Conservation (phyloP, 2,797 vertebrate genomes). For the Myotis myotis region DNA sequence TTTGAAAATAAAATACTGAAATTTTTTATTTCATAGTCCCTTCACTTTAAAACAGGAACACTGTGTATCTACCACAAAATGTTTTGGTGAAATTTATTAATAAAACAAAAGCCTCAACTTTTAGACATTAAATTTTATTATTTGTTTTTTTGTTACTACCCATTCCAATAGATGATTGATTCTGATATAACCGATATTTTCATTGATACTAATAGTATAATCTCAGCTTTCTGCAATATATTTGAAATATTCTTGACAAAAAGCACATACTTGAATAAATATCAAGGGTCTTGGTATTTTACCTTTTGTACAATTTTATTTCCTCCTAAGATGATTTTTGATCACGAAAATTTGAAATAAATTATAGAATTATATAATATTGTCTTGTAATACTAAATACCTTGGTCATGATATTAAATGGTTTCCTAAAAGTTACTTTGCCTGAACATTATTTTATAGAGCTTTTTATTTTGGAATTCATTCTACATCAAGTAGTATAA, state of each 20-base stretch:
- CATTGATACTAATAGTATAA: neutral
- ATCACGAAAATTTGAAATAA: neutral
- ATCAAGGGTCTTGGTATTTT: neutral
- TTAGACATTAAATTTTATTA: neutral
- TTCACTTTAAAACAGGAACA: neutral
- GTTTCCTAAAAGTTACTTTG: neutral
- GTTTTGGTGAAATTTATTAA: neutral
- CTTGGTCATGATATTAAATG: neutral
- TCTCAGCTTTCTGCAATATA: neutral
- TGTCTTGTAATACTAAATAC: neutral
- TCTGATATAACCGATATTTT: constrained; percentile 1
- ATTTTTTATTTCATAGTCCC: neutral
- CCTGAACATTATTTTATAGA: neutral
- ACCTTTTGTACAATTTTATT: neutral
- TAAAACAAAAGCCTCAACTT: neutral
- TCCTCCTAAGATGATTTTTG: neutral
- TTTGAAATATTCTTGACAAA: constrained; percentile 26
- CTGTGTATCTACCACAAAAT: neutral
- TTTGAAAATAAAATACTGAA: constrained; percentile 27
- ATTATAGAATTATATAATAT: neutral
- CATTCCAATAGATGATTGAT: neutral
- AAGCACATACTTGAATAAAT: neutral
- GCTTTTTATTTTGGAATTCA: neutral
- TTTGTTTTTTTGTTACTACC: neutral
- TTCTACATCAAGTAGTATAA: neutral